These are phyloP conservation scores for Drosophila repleta DNA, from an alignment of 1,140 invertebrate species.

Conservation along the genomic window DNA sequence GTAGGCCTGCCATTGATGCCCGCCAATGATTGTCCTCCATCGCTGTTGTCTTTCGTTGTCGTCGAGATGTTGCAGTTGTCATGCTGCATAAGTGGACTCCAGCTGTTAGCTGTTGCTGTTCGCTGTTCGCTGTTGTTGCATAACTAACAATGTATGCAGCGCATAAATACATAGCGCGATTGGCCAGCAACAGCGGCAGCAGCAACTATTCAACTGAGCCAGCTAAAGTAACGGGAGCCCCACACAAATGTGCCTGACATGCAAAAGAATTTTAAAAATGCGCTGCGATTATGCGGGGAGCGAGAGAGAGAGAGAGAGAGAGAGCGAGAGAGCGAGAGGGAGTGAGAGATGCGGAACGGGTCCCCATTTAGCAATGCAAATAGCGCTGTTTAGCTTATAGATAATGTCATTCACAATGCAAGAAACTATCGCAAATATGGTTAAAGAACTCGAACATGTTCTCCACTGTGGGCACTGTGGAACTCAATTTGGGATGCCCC, in stretches of 20 bases:
- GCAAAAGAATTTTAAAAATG: conserved; percentile 75
- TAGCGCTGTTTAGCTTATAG: conserved; percentile 73
- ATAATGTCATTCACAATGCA: conserved; percentile 77
- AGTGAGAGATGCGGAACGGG: conserved; percentile 16
- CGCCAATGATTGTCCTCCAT: conserved; percentile 74
- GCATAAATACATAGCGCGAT: conserved; percentile 72
- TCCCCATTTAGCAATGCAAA: conserved; percentile 77
- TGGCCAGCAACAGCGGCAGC: conserved; percentile 28
- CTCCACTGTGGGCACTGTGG: conserved; percentile 35
- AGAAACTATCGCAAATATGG: conserved; percentile 66
- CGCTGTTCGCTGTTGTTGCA: conserved; percentile 57
- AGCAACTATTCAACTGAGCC: conserved; percentile 13
- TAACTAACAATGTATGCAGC: conserved; percentile 78
- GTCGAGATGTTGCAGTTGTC: conserved; percentile 58
- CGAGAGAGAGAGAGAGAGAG: not conserved
- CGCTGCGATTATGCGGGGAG: conserved; percentile 47
- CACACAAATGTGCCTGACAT: conserved; percentile 76
- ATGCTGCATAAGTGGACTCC: conserved; percentile 54
- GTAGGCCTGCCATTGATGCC: conserved; percentile 77
- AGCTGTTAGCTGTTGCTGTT: conserved; percentile 41
- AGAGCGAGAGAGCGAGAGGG: not conserved
- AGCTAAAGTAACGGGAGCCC: conserved; percentile 68
- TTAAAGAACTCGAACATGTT: conserved; percentile 62
- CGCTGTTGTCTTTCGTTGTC: conserved; percentile 32
- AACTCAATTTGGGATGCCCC: conserved; percentile 48